These are phyloP conservation scores for Notodonta dromedarius DNA, from an alignment of 2,888 invertebrate genomes.

Conservation along the genomic window DNA sequence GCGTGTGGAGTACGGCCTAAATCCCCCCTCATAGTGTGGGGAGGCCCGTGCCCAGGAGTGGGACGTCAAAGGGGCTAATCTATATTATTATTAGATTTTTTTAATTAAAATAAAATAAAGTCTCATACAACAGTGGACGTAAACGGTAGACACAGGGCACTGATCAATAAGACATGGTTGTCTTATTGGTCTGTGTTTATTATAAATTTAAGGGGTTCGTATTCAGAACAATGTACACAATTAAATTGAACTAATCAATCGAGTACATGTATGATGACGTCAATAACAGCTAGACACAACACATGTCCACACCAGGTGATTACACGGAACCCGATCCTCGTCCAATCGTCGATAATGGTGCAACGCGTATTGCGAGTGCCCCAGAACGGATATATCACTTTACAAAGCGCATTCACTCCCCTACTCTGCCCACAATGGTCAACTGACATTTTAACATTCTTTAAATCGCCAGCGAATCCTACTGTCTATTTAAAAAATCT, in stretches of 20 bases:
- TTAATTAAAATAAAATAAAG: no score
- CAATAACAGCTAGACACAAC: constrained; percentile 13
- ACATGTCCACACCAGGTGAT: constrained; percentile 48
- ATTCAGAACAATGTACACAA: background rate
- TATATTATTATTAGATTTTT: no score
- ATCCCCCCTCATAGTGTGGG: no score
- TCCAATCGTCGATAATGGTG: constrained; percentile 46
- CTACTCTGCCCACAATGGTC: constrained; percentile 15
- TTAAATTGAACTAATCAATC: background rate
- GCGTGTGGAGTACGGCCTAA: no score
- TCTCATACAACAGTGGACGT: no score
- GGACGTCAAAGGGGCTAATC: no score
- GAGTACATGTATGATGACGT: constrained; percentile 13
- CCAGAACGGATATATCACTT: constrained; percentile 36
- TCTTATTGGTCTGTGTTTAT: no score
- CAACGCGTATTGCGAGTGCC: constrained; percentile 38
- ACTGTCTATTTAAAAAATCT: background rate
- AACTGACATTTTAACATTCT: background rate
- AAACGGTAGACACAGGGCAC: no score
- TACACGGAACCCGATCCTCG: constrained; percentile 44
- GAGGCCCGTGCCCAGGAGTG: no score
- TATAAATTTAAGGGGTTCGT: background rate
- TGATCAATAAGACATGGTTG: no score
- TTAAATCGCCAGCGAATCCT: background rate
- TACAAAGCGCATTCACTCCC: constrained; percentile 38